A percentile compares a stretch with the other conserved stretches of the same genome.
These are phyloP conservation scores for Pholis gunnellus DNA, from an alignment of 2,113 vertebrate species.

Conservation along the genomic window DNA sequence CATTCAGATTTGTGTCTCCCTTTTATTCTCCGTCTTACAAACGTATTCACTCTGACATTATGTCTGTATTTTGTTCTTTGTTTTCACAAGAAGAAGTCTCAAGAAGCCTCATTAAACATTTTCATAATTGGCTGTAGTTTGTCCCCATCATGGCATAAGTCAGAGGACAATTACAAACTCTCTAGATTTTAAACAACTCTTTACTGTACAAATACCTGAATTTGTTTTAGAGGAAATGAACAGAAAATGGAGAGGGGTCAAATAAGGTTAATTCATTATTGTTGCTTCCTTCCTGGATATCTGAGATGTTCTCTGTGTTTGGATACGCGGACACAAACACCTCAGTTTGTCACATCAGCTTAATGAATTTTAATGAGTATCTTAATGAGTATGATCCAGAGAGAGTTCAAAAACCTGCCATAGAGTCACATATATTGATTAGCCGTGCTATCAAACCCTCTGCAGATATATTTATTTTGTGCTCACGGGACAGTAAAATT, in stretches of 20 bases:
- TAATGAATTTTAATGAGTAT: constrained; percentile 33
- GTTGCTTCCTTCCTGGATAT: not conserved
- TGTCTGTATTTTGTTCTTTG: not conserved
- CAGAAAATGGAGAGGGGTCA: constrained; percentile 1
- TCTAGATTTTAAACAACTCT: not conserved
- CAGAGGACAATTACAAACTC: not conserved
- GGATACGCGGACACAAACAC: not conserved
- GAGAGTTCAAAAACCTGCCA: constrained; percentile 42
- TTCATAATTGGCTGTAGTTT: not conserved
- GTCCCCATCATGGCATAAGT: not conserved
- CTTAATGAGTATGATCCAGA: constrained; percentile 24
- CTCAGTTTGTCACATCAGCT: constrained; percentile 19
- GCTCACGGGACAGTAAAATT: constrained; percentile 53
- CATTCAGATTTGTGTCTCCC: not conserved
- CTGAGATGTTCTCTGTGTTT: not conserved
- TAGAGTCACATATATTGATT: constrained; percentile 55
- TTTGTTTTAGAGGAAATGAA: not conserved
- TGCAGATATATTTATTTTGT: constrained; percentile 57
- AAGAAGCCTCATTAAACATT: not conserved
- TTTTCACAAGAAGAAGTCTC: not conserved
- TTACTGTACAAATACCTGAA: not conserved
- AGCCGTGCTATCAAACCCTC: constrained; percentile 41
- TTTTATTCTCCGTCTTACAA: not conserved
- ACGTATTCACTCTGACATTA: not conserved
- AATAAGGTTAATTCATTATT: not conserved